Conservation (phyloP, 35 echinoderm and acorn worm genomes). For the Stichopus chloronotus region DNA sequence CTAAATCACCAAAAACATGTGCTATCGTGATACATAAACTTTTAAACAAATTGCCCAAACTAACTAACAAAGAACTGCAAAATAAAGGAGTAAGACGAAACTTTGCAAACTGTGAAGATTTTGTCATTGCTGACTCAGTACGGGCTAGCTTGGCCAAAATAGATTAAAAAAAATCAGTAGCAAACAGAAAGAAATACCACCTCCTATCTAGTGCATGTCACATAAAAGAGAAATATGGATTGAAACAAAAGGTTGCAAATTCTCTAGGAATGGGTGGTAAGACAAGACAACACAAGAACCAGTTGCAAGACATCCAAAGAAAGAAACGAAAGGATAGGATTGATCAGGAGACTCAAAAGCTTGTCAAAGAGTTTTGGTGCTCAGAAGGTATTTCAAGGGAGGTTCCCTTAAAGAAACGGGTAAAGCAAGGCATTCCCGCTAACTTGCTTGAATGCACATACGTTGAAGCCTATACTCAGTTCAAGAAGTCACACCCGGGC, state of each 20-base stretch:
- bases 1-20: no score
- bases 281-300: neutral
- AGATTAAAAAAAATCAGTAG: neutral
- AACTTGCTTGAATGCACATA: constrained; percentile 22
- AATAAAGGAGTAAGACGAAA: no score
- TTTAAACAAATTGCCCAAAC: no score
- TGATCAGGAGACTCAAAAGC: neutral
- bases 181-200: neutral
- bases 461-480: neutral
- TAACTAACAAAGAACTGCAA: no score
- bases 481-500: neutral
- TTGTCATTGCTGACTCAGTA: no score
- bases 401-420: no score
- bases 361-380: constrained; percentile 27
- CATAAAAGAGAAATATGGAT: neutral
- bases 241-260: neutral
- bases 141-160: no score
- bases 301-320: neutral
- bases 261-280: constrained; percentile 26
- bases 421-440: neutral
- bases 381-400: neutral
- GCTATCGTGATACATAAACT: no score
- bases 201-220: neutral
- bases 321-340: neutral
- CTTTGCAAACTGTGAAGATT: no score